Conservation (phyloP, 2,888 invertebrate genomes). For the Drymonia ruficornis region DNA sequence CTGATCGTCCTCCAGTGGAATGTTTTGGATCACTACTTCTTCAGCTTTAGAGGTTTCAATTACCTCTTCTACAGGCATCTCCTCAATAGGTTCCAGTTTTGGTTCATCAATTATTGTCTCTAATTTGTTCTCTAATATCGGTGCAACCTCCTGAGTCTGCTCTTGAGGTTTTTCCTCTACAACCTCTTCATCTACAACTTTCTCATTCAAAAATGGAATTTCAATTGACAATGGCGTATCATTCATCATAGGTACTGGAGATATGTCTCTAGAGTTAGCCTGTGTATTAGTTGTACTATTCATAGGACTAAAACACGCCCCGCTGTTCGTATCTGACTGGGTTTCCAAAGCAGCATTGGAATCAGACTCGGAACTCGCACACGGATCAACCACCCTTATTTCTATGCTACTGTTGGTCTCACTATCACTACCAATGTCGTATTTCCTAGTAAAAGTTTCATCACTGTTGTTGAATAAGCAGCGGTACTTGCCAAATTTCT, state of each 20-base stretch:
- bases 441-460: constrained; percentile 63
- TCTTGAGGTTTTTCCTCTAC: constrained; percentile 7
- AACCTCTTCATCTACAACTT: constrained; percentile 9
- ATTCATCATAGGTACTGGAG: constrained; percentile 46
- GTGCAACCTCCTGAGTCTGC: constrained; percentile 12
- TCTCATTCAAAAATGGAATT: constrained; percentile 25
- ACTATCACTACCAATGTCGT: constrained; percentile 78
- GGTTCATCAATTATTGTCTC: constrained; percentile 12
- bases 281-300: constrained; percentile 47
- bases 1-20: constrained; percentile 59
- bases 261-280: constrained; percentile 55
- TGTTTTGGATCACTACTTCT: constrained; percentile 42
- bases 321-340: constrained; percentile 66
- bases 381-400: constrained; percentile 71
- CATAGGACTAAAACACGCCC: constrained; percentile 57
- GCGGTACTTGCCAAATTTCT: constrained; percentile 85
- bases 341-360: constrained; percentile 72
- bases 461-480: constrained; percentile 74
- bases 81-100: constrained; percentile 21
- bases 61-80: constrained; percentile 21
- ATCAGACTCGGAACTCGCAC: constrained; percentile 80
- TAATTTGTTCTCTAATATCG: constrained; percentile 4
- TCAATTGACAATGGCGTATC: constrained; percentile 26
- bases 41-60: constrained; percentile 28
- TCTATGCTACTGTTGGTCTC: constrained; percentile 80